phyloP scores from a whole-genome alignment of 1,140 invertebrate species.

The Hesperophylax magnus region DNA sequence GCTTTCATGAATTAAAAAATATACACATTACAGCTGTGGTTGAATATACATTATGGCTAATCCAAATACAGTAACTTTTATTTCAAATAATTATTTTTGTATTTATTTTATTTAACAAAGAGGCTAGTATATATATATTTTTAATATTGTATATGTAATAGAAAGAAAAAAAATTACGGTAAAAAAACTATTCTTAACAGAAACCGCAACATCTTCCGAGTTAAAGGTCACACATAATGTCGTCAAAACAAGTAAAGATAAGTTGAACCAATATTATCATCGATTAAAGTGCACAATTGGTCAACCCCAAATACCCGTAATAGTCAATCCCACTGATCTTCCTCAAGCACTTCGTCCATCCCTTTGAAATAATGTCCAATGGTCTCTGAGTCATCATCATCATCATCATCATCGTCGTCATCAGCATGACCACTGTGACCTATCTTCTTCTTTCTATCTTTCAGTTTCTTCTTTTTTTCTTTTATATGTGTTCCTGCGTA shows the following conservation, averaged over 20 bases:
- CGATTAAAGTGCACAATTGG: slow-evolving; percentile 63
- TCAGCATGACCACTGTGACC: slow-evolving; percentile 62
- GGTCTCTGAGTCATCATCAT: slow-evolving; percentile 62
- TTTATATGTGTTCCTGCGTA: not conserved
- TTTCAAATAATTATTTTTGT: no score
- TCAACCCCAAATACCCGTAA: slow-evolving; percentile 67
- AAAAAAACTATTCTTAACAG: no score
- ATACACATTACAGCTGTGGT: no score
- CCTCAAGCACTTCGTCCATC: slow-evolving; percentile 62
- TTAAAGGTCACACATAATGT: no score
- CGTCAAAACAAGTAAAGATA: slow-evolving; percentile 26
- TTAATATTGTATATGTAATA: no score
- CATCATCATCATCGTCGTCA: slow-evolving; percentile 62
- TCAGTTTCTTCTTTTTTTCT: not conserved
- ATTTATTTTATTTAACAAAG: no score
- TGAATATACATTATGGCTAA: no score
- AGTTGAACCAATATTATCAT: slow-evolving; percentile 35
- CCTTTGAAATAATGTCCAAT: slow-evolving; percentile 52
- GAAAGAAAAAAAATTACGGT: no score
- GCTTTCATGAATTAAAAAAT: no score
- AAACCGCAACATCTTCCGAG: no score
- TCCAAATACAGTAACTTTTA: no score
- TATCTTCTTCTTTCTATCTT: slow-evolving; percentile 64
- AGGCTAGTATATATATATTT: no score
- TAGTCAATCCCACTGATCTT: slow-evolving; percentile 69